Conservation (phyloP, 64 coral and sea anemone species). For the Montipora sp. region DNA sequence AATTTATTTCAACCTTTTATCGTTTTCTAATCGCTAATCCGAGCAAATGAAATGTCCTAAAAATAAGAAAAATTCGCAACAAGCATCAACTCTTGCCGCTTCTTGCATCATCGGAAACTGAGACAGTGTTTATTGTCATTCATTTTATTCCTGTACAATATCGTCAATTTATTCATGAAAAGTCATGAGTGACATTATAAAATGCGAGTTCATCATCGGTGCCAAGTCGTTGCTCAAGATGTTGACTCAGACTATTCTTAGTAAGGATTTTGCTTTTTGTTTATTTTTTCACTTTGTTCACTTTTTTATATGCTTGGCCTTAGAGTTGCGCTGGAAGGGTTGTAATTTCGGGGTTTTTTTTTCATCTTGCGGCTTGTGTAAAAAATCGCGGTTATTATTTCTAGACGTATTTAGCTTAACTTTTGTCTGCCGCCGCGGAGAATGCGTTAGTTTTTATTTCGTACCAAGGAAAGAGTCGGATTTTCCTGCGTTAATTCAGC, state of each 20-base stretch:
- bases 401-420: too few species aligned
- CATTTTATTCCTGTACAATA: background rate
- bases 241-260: background rate
- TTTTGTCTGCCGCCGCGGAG: too few species aligned
- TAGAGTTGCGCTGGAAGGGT: too few species aligned
- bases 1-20: background rate
- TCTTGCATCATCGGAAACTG: slow-evolving; percentile 32
- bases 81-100: slow-evolving; percentile 4
- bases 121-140: slow-evolving; percentile 9
- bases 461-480: too few species aligned
- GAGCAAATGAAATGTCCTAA: background rate
- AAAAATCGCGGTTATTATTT: too few species aligned
- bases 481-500: too few species aligned
- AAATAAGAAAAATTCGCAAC: background rate
- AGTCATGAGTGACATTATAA: background rate
- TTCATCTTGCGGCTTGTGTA: too few species aligned
- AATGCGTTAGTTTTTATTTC: too few species aligned
- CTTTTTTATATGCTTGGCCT: too few species aligned
- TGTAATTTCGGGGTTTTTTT: too few species aligned
- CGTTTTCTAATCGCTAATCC: background rate
- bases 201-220: background rate
- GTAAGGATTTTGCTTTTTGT: background rate
- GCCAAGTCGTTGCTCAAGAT: slow-evolving; percentile 2
- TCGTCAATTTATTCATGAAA: background rate
- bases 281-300: too few species aligned